Evolutionary conservation across 2,113 vertebrate species (phyloP).

Genomic region (Hystrix brachyura): DNA sequence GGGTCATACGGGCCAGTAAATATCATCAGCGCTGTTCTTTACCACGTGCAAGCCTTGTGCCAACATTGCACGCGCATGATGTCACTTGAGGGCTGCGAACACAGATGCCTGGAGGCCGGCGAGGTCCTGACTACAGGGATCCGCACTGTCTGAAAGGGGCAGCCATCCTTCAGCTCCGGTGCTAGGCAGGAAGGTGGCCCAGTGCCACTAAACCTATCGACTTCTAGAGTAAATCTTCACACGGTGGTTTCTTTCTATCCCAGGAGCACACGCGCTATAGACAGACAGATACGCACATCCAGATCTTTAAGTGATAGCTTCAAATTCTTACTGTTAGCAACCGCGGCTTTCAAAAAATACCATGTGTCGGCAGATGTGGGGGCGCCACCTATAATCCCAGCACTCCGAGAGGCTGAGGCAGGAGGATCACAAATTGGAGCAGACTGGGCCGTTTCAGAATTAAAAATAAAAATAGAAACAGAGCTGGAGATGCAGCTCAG

Average conservation of each 20-base stretch:
- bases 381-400: background rate
- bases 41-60: background rate
- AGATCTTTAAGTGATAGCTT: background rate
- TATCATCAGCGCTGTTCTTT: background rate
- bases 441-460: background rate
- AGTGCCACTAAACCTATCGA: background rate
- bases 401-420: background rate
- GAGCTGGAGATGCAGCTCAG: background rate
- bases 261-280: background rate
- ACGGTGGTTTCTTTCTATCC: background rate
- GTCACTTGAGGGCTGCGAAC: background rate
- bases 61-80: background rate
- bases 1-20: background rate
- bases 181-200: background rate
- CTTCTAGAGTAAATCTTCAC: background rate
- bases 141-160: background rate
- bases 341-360: conserved; percentile 22
- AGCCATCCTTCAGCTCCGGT: accelerated
- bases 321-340: background rate
- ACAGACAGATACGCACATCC: background rate
- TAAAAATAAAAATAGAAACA: no score
- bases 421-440: background rate
- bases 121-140: no score
- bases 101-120: background rate
- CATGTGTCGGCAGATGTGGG: background rate